Evolutionary conservation across 2,797 vertebrate genomes (phyloP).

Genomic region (Gobio occitaniae): DNA sequence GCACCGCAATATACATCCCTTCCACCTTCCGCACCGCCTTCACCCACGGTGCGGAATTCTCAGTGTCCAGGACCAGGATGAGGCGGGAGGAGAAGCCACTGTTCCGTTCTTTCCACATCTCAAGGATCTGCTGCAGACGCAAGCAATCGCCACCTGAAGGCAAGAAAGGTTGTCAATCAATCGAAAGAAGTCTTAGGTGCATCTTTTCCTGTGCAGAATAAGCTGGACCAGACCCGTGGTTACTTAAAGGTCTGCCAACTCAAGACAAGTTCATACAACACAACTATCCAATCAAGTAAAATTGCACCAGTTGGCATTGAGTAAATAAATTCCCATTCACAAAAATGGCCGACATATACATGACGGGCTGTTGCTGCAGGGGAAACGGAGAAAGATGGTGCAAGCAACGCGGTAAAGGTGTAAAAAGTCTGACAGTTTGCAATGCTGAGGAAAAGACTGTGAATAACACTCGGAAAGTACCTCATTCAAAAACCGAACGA

Average conservation of each 20-base stretch:
- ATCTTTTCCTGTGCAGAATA: neutral
- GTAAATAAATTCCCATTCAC: constrained; percentile 24
- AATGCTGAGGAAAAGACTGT: neutral
- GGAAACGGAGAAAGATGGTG: neutral
- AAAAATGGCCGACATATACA: neutral
- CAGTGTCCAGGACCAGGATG: constrained; percentile 91
- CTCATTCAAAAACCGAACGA: constrained; percentile 17
- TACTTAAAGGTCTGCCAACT: neutral
- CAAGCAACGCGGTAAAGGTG: constrained; percentile 5
- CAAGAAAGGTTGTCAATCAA: neutral
- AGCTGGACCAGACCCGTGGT: neutral
- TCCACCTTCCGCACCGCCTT: constrained; percentile 87
- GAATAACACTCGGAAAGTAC: constrained; percentile 7
- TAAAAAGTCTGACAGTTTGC: constrained; percentile 18
- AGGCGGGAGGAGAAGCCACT: constrained; percentile 89
- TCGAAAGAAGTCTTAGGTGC: neutral
- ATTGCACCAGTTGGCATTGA: neutral
- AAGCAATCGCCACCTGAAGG: constrained; percentile 86
- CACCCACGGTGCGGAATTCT: constrained; percentile 90
- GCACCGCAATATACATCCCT: constrained; percentile 89
- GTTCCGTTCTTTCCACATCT: constrained; percentile 95
- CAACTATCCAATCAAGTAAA: neutral
- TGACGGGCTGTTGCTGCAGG: neutral
- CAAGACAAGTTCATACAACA: neutral
- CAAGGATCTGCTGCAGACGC: constrained; percentile 86